These are phyloP conservation scores for Embidobia sp. DNA, from an alignment of 2,888 invertebrate species.

Conservation along the genomic window DNA sequence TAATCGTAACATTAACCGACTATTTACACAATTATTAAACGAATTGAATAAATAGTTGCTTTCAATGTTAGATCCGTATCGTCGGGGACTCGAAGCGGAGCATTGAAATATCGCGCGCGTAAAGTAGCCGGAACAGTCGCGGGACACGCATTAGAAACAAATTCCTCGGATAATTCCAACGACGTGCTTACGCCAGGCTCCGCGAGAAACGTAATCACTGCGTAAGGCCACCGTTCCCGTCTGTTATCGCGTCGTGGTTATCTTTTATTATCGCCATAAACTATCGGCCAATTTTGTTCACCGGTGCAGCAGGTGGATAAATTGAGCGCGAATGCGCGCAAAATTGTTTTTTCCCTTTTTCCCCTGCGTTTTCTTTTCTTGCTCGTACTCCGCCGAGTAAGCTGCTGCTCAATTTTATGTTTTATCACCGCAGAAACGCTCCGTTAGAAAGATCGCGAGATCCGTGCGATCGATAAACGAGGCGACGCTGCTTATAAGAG, in stretches of 20 bases:
- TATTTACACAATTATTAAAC: slow-evolving; percentile 45
- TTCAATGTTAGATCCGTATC: slow-evolving; percentile 49
- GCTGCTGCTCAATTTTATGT: slow-evolving; percentile 55
- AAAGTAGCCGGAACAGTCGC: slow-evolving; percentile 33
- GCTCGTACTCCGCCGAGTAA: slow-evolving; percentile 4
- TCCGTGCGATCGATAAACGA: slow-evolving; percentile 66
- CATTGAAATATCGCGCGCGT: slow-evolving; percentile 38
- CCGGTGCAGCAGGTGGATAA: slow-evolving; percentile 54
- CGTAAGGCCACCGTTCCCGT: slow-evolving; percentile 47
- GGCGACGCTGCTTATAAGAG: slow-evolving; percentile 57
- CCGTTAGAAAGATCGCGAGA: slow-evolving; percentile 69
- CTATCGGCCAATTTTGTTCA: slow-evolving; percentile 66
- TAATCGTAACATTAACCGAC: slow-evolving; percentile 7
- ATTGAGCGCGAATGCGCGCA: slow-evolving; percentile 56
- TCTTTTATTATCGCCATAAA: slow-evolving; percentile 68
- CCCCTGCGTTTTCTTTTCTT: neutral
- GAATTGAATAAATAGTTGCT: slow-evolving; percentile 28
- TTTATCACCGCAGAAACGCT: slow-evolving; percentile 57
- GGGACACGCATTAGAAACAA: slow-evolving; percentile 58
- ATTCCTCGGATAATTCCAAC: slow-evolving; percentile 43
- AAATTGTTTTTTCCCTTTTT: slow-evolving; percentile 23
- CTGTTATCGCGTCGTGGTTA: slow-evolving; percentile 60
- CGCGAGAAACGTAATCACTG: slow-evolving; percentile 46
- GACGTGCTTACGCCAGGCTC: slow-evolving; percentile 10
- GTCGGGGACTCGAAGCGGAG: slow-evolving; percentile 1